phyloP scores from a whole-genome alignment of 2,113 vertebrate species.

The Tragelaphus strepsiceros region DNA sequence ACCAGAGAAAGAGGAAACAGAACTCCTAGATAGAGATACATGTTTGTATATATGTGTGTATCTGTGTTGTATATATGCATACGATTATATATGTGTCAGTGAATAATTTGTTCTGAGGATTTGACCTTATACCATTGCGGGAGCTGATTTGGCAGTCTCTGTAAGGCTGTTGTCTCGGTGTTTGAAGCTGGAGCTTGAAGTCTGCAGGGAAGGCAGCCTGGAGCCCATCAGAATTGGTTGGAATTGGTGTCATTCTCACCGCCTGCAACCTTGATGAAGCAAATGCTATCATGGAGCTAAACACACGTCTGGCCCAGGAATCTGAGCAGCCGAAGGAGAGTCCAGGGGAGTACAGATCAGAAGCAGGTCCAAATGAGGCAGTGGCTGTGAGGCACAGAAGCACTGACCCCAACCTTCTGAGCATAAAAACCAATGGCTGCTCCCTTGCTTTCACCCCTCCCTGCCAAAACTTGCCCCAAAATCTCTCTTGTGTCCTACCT shows the following conservation, averaged over 20 bases:
- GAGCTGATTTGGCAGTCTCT: not conserved
- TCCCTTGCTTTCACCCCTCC: not conserved
- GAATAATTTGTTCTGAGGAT: not conserved
- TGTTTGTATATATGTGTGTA: not conserved
- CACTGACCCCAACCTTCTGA: not conserved
- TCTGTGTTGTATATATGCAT: not conserved
- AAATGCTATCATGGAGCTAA: not conserved
- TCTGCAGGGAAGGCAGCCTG: not conserved
- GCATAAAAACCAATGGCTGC: not conserved
- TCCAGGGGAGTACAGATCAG: not conserved
- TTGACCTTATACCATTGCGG: fast-evolving
- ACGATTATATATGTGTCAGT: not conserved
- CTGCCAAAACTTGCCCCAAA: not conserved
- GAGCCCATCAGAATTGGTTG: not conserved
- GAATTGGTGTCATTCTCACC: not conserved
- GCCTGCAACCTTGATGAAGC: not conserved
- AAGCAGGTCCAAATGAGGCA: not conserved
- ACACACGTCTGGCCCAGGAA: not conserved
- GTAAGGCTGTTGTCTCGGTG: not conserved
- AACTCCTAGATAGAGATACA: not conserved
- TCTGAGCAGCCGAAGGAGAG: not conserved
- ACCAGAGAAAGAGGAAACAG: not conserved
- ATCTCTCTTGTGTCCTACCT: not conserved
- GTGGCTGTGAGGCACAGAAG: fast-evolving
- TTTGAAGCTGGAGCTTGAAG: not conserved